Evolutionary conservation across 2,888 invertebrate species (phyloP), one percentile per base, ranked within the genome.

Genomic region (Megastigmus dorsalis): DNA sequence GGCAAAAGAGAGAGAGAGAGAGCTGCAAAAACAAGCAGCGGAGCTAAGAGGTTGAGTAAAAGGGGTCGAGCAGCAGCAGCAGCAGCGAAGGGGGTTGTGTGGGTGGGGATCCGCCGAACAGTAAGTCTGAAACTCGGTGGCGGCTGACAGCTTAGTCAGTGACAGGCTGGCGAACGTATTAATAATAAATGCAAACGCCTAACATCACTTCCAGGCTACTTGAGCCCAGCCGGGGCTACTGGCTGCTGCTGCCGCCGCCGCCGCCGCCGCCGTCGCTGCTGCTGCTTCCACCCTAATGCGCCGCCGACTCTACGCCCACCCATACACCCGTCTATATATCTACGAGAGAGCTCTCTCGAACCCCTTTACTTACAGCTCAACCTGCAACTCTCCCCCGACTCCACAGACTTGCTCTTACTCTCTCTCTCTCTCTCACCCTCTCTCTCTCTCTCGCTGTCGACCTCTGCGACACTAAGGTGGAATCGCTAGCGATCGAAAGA

Each of bases 181-280:
- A 86, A 86, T 86, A 86, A 85, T 86, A 85, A 85, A 86, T 86
- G 85, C 84, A 85, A 85, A 86, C 85, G 83, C 82, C 84, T 85
- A 84, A 84, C 85, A 84, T 85, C 84, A 84, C 84, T 85, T 84
- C 84, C 84, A 82, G 82, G 80, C 84, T 78, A 77, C 48, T 54
- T 62, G 62, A 71, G 67, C 55, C 70, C 67, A 13, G 55, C 75
- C 28, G 30, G 20, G 2, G 15, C 69, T 10, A 38, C n/a, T n/a
- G n/a, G 41, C 48, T 3, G 33, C 57, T 3, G 60, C 78, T 79
- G 77, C 69, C 76, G 59, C 71, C 74, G 69, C 78, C 73, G 45
- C 66, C 60, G 75, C 59, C 52, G 55, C 48, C 74, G 52, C 69
- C n/a, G n/a, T n/a, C n/a, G n/a, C n/a, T n/a, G 41, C 48, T 3